phyloP scores from a whole-genome alignment of 2,888 invertebrate species.

The Leucozona laternaria region DNA sequence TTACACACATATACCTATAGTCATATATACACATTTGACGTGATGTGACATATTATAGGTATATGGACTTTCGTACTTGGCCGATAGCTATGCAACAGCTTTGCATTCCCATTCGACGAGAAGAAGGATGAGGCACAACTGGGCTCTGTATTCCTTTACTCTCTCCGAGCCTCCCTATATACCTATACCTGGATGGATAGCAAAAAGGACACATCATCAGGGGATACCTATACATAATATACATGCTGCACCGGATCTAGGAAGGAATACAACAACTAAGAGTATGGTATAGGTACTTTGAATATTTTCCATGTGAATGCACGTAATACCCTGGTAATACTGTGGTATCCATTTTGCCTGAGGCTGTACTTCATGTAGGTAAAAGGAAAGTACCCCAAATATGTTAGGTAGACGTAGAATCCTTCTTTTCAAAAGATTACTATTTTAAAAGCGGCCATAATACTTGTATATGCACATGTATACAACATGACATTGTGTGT shows the following conservation, averaged over 20 bases:
- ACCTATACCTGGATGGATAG: neutral
- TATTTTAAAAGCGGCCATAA: neutral
- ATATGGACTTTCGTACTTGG: constrained; percentile 37
- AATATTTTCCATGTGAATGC: constrained; percentile 72
- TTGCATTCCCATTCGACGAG: constrained; percentile 41
- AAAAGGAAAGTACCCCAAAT: constrained; percentile 63
- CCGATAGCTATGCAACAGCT: constrained; percentile 67
- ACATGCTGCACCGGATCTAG: neutral
- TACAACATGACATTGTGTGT: neutral
- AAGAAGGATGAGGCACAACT: neutral
- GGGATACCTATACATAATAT: neutral
- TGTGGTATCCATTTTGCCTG: constrained; percentile 68
- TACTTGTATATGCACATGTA: neutral
- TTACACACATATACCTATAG: neutral
- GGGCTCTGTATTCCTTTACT: neutral
- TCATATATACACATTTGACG: neutral
- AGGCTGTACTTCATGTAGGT: constrained; percentile 55
- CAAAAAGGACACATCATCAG: constrained; percentile 42
- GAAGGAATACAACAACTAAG: constrained; percentile 32
- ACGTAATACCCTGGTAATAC: constrained; percentile 72
- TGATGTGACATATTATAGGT: neutral
- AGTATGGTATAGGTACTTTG: constrained; percentile 62
- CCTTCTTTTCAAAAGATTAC: constrained; percentile 29
- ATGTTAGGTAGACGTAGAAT: constrained; percentile 56
- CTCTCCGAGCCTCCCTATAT: neutral